A percentile compares a stretch with the other conserved stretches of the same genome.
phyloP scores from a whole-genome alignment of 2,797 vertebrate species.

The Falco biarmicus region DNA sequence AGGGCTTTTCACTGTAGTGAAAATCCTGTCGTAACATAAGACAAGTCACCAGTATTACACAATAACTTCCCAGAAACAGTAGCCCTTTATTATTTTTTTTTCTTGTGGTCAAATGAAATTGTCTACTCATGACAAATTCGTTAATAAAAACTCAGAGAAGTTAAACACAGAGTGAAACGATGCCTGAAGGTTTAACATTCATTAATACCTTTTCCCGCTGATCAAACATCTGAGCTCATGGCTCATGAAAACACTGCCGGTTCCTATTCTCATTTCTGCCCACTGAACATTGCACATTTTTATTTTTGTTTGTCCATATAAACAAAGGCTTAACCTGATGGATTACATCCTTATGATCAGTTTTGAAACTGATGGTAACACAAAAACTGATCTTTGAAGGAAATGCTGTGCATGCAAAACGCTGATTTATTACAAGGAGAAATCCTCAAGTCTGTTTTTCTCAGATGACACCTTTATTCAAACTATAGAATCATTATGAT shows the following conservation, averaged over 20 bases:
- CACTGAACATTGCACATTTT: background rate
- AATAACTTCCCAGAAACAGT: background rate
- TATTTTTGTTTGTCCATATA: background rate
- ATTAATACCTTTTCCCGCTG: background rate
- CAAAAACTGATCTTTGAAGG: background rate
- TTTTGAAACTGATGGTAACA: background rate
- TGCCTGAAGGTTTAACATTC: background rate
- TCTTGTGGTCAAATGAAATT: background rate
- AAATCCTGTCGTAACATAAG: background rate
- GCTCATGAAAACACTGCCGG: background rate
- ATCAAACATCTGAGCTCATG: background rate
- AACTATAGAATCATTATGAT: background rate
- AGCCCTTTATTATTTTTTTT: background rate
- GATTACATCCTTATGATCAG: background rate
- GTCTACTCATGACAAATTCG: background rate
- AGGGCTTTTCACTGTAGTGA: background rate
- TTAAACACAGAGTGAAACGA: background rate
- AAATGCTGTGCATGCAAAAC: background rate
- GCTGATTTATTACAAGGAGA: background rate
- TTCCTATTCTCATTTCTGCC: background rate
- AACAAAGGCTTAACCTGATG: background rate
- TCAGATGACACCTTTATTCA: background rate
- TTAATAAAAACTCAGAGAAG: background rate
- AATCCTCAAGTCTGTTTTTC: background rate
- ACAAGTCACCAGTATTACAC: background rate